phyloP scores from a whole-genome alignment of 2,888 invertebrate species.

The Argynnis bischoffii region DNA sequence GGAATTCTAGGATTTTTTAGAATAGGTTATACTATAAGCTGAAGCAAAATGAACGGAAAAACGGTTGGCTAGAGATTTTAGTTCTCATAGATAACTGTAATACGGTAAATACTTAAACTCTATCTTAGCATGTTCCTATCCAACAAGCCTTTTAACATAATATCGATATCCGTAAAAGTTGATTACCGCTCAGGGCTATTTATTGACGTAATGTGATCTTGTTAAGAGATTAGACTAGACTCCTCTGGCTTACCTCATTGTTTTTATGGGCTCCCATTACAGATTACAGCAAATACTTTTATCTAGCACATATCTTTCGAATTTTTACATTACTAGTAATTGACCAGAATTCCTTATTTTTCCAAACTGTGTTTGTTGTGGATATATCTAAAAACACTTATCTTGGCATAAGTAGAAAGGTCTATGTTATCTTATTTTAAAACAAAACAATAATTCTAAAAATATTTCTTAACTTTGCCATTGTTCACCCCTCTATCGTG shows the following conservation, averaged over 20 bases:
- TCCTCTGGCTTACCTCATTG: constrained; percentile 2
- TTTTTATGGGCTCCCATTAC: constrained; percentile 8
- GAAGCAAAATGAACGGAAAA: no score
- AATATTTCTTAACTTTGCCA: constrained; percentile 8
- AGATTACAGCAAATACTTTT: not conserved
- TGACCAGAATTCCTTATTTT: no score
- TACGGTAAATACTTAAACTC: not conserved
- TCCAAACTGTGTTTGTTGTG: no score
- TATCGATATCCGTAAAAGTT: constrained; percentile 27
- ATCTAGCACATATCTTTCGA: no score
- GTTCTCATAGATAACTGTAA: no score
- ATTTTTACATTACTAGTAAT: no score
- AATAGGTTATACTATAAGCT: no score
- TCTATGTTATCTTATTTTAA: not conserved
- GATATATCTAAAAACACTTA: no score
- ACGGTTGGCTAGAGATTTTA: no score
- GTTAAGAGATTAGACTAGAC: constrained; percentile 14
- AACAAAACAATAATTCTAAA: not conserved
- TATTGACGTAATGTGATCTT: constrained; percentile 17
- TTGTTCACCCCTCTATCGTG: constrained; percentile 8
- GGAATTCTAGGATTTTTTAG: no score
- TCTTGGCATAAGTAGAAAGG: no score
- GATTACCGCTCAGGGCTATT: constrained; percentile 25
- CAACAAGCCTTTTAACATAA: constrained; percentile 18
- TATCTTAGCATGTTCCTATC: not conserved